These are phyloP conservation scores for Silurus asotus DNA, from an alignment of 2,113 vertebrate species.

Conservation along the genomic window DNA sequence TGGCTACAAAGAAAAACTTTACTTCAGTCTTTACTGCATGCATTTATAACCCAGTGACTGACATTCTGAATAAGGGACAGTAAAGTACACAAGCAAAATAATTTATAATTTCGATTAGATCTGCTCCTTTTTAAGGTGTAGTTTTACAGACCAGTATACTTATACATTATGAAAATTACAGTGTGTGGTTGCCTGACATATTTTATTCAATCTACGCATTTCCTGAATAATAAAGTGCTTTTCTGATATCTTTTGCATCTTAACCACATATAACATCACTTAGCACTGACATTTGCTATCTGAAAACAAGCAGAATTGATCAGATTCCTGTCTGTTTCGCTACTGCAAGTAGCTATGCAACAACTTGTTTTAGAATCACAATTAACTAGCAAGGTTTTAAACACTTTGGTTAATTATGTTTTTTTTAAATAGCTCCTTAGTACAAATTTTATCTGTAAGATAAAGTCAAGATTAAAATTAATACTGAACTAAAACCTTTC, in stretches of 20 bases:
- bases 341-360: not conserved
- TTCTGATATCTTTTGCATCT: not conserved
- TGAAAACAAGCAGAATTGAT: not conserved
- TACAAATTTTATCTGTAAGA: too few species aligned
- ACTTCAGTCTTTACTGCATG: not conserved
- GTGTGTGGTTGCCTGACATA: not conserved
- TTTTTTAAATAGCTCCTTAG: not conserved
- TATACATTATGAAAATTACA: not conserved
- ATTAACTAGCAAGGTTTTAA: not conserved
- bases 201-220: not conserved
- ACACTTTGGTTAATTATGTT: not conserved
- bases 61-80: not conserved
- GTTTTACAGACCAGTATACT: not conserved
- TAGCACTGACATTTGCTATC: not conserved
- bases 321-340: not conserved
- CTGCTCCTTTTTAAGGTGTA: not conserved
- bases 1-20: slow-evolving; percentile 39
- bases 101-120: not conserved
- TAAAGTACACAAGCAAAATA: not conserved
- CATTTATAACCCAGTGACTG: not conserved
- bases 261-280: not conserved
- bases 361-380: not conserved
- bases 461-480: not conserved
- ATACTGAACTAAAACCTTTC: not conserved
- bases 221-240: not conserved